Evolutionary conservation across 2,797 vertebrate genomes (phyloP), one percentile per base, ranked within the genome.

Genomic region (Myotis daubentonii): DNA sequence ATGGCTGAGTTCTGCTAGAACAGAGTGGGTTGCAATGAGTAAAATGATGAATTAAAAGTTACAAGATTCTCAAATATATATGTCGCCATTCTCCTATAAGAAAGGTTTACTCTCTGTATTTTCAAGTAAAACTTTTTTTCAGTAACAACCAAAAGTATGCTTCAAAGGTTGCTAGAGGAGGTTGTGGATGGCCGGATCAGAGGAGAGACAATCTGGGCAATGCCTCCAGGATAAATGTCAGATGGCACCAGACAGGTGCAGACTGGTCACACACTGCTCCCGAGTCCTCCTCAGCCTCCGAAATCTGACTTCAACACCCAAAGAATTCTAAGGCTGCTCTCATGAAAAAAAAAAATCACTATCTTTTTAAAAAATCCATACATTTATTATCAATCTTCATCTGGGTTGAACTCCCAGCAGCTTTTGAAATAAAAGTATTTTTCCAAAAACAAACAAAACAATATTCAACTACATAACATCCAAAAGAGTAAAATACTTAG

Each of bases 321-420:
- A 86, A 62, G 53, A 87, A 93, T 80, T 62, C n/a, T 70, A 86
- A 79, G 51, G 41, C 25, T 79, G 51, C n/a, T 30, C 8, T 86
- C 25, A 41, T 41, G 41, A 87, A 55, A 87, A 86, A 92, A 62
- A 62, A 9, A 53, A 86, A 86, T 92, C 51, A 60, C 16, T 47
- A 60, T 55, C n/a, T 92, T 92, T 79, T 79, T 49, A 25, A 79
- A 49, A 86, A 86, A 79, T 79, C 38, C 38, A 79, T 36, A 86
- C 6, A 70, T 17, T 25, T 38, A 79, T 62, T 86, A n/a, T 86
- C 51, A 47, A 1, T 62, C 65, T 93, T 72, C 25, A 72, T 72
- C 51, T 51, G 51, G 51, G 20, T 25, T 72, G 53, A 87, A 93
- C 55, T 60, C 62, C 7, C 51, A 72, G 66, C 33, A 65, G 16